Conservation (phyloP, 2,888 invertebrate genomes). For the Aricia artaxerxes region DNA sequence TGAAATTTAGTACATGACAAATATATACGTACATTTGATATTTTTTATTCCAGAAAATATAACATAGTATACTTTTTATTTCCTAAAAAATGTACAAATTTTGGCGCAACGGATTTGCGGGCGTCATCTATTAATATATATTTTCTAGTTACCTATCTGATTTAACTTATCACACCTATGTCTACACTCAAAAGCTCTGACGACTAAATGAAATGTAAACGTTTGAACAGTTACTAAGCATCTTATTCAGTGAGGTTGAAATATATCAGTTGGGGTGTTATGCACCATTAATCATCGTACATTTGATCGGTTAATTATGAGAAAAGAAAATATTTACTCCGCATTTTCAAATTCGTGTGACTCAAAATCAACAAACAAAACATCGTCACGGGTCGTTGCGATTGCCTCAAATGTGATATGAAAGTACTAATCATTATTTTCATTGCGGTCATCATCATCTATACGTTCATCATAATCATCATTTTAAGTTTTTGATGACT, state of each 20-base stretch:
- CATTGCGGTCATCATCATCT: neutral
- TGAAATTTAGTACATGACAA: neutral
- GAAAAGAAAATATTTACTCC: slow-evolving; percentile 23
- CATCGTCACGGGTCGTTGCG: slow-evolving; percentile 18
- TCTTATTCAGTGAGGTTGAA: slow-evolving; percentile 27
- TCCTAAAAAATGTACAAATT: too few relatives aligned
- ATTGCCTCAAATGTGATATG: neutral
- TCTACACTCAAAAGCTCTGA: neutral
- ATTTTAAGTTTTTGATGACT: neutral
- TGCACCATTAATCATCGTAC: slow-evolving; percentile 27
- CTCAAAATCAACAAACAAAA: slow-evolving; percentile 10
- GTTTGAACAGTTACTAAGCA: slow-evolving; percentile 23
- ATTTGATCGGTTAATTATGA: slow-evolving; percentile 30
- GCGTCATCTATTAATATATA: too few relatives aligned
- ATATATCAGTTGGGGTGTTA: slow-evolving; percentile 29
- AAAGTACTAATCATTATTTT: neutral
- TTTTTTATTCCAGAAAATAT: too few relatives aligned
- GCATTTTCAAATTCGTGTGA: neutral
- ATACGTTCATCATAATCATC: neutral
- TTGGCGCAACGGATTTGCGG: too few relatives aligned
- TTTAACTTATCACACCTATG: neutral
- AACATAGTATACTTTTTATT: too few relatives aligned
- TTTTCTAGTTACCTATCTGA: neutral
- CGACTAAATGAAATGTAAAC: slow-evolving; percentile 15
- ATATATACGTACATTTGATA: too few relatives aligned